Evolutionary conservation across 2,113 vertebrate species (phyloP), one percentile per base, ranked within the genome.

Genomic region (Elephas maximus): DNA sequence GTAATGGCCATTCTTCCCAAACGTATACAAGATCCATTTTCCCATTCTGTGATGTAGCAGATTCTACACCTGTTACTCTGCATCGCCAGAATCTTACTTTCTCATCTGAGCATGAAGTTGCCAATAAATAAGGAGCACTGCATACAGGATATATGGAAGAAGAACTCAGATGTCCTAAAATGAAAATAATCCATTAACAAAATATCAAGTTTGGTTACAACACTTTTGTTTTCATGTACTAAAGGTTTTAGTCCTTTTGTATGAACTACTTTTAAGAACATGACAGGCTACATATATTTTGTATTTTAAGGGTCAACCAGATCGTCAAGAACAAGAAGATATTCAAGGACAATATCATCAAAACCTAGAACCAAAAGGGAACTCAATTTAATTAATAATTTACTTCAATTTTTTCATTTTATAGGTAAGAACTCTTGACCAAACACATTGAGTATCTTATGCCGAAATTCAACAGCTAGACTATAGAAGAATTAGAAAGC

Each of bases 71-170:
- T 30, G 94, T 97, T 48, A 98, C 97, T 90, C 98, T 99, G 97
- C 99, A 99, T 95, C 98, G 99, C 99, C 99, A 99, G 98, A 99
- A 99, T 67, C 99, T 99, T 94, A 99, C 99, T 94, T 99, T 99
- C 77, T 99, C 99, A 98, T 99, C 99, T 37, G 99, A 99, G 94
- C 99, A 99, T n/a, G 99, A 99, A 91, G 99, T 99, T 96, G 99
- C 99, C 90, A 99, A 98, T 93, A 99, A 99, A 97, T 99, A 99
- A 33, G 99, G 99, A 63, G 99, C 99, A 94, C 98, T 99, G 88
- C 99, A 99, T 18, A 99, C 98, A 76, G 99, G 99, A 98, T 99
- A 99, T 98, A 99, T 98, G 86, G 99, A 99, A 15, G 99, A 99
- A 15, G 99, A 99, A 97, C 99, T 99, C 97, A 99, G 98, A 95